phyloP scores from a whole-genome alignment of 2,113 vertebrate species.

The Scomber colias region DNA sequence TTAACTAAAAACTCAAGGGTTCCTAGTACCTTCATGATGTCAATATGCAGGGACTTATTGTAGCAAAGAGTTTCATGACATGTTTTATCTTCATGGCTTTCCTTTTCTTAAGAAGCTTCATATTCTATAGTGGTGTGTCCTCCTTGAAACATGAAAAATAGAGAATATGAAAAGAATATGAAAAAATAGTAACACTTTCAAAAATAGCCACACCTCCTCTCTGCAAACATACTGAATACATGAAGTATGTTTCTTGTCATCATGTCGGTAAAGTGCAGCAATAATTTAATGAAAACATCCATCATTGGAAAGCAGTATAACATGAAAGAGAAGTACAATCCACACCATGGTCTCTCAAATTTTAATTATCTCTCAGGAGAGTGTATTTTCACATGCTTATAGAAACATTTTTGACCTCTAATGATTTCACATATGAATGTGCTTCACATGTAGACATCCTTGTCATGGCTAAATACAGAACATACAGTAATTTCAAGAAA shows the following conservation, averaged over 20 bases:
- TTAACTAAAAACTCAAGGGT: too few species aligned
- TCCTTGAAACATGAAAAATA: slow-evolving; percentile 23
- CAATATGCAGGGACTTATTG: neutral
- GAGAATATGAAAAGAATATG: slow-evolving; percentile 4
- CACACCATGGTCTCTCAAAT: slow-evolving; percentile 58
- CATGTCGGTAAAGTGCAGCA: slow-evolving; percentile 61
- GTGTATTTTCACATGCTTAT: slow-evolving; percentile 61
- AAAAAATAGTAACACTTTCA: slow-evolving; percentile 59
- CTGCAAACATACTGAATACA: neutral
- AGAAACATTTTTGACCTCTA: slow-evolving; percentile 67
- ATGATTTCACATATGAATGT: slow-evolving; percentile 48
- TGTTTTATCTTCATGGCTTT: slow-evolving; percentile 13
- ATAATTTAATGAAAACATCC: slow-evolving; percentile 78
- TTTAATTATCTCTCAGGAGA: slow-evolving; percentile 83
- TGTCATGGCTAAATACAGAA: slow-evolving; percentile 50
- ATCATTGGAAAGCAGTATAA: slow-evolving; percentile 60
- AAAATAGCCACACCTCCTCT: slow-evolving; percentile 54
- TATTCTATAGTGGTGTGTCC: slow-evolving; percentile 15
- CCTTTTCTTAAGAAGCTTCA: slow-evolving; percentile 21
- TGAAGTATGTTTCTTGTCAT: slow-evolving; percentile 34
- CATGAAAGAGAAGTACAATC: slow-evolving; percentile 64
- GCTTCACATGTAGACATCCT: slow-evolving; percentile 43
- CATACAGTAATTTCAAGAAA: slow-evolving; percentile 21
- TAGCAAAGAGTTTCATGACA: neutral
- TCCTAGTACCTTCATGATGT: too few species aligned